Evolutionary conservation across 2,888 invertebrate genomes (phyloP).

Genomic region (Nebria salina): DNA sequence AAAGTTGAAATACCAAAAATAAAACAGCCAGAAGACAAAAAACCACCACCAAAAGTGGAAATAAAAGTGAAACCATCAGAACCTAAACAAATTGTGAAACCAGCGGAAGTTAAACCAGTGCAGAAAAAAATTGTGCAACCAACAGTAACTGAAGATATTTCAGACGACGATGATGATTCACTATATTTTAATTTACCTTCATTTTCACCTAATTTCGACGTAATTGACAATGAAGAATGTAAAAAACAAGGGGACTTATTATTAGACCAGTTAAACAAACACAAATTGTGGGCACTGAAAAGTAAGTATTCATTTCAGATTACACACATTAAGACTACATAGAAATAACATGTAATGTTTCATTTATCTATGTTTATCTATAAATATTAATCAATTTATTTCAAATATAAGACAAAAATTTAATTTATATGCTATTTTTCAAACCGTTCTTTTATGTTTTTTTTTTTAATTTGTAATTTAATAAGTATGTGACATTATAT

Average conservation of each 20-base stretch:
- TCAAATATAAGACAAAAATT: not conserved
- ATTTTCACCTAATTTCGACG: conserved; percentile 75
- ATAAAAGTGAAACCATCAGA: conserved; percentile 54
- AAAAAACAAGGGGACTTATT: conserved; percentile 76
- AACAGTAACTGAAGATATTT: conserved; percentile 41
- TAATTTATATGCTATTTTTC: not conserved
- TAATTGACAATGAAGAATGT: conserved; percentile 72
- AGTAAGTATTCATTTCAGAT: conserved; percentile 67
- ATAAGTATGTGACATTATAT: not conserved
- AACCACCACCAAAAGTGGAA: conserved; percentile 40
- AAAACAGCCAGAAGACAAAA: conserved; percentile 51
- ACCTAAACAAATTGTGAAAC: conserved; percentile 59
- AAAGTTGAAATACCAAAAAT: conserved; percentile 49
- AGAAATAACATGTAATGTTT: not conserved
- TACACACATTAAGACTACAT: not conserved
- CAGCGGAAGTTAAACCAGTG: conserved; percentile 56
- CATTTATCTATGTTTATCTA: too few relatives aligned
- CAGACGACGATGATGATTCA: conserved; percentile 63
- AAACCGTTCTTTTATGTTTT: too few relatives aligned
- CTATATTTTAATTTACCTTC: conserved; percentile 68
- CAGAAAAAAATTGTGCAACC: not conserved
- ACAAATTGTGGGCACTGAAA: conserved; percentile 77
- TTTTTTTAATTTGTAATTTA: not conserved
- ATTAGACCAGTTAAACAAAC: conserved; percentile 72
- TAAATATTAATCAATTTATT: not conserved